Evolutionary conservation across 1,140 invertebrate species (phyloP), one percentile per base, ranked within the genome.

Genomic region (Caenorhabditis briggsae): DNA sequence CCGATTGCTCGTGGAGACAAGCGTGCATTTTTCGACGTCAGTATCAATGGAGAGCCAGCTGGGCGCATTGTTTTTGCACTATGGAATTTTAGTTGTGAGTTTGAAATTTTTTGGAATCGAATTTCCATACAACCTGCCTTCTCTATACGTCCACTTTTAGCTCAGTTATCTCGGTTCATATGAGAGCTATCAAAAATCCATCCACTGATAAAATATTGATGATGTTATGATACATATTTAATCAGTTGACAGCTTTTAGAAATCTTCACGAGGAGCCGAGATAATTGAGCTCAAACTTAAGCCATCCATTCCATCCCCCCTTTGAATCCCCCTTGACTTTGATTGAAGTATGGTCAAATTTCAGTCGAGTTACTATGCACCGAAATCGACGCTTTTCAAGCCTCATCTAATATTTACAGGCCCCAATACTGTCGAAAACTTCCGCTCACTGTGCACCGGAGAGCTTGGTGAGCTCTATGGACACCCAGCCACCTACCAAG

Each of bases 11-110:
- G 33, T 33, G 33, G 33, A 33, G 33, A 33, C 33, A 33, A 33
- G 33, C 33, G 33, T 33, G 33, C 33, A 33, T 97, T 94, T 93
- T 96, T 98, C 91, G 96, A 97, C 92, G 95, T 97, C 94, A 93
- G 94, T 88, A 95, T 95, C 90, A 96, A 96, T 93, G 94, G 94
- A 86, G 93, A 95, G 89, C 93, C 95, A n/a, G 93, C 96, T 74
- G 96, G 96, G 86, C 95, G 96, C 88, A 96, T 97, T 92, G 94
- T 96, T 83, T 96, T 97, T 93, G 96, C 97, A 86, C 88, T 93
- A 70, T 18, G 20, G 33, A 33, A 33, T 33, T 50, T 41, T 41
- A 12, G 50, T 12, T 53, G 50, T 53, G 16, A 11, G 16, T 18
- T 53, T 53, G 16, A 12, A 12, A 12, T 2, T 53, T 41, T 2